Base-by-base conservation (phyloP, 2,113 vertebrate species). In the Heterocephalus glaber region DNA sequence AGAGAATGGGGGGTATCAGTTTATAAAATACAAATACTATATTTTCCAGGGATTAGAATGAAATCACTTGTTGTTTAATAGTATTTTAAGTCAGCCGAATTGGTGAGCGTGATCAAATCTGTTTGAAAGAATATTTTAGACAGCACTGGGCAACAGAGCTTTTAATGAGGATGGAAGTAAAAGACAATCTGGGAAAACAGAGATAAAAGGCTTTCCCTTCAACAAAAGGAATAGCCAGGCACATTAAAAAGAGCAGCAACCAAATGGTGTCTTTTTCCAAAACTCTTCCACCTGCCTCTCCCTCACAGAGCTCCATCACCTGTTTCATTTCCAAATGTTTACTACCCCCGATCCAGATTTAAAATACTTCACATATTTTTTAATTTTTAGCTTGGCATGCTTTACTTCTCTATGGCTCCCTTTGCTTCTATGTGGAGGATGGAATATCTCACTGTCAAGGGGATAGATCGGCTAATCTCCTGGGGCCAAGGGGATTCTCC, bases 51-150 rank as follows among this genome's bases (percentile, higher is more conserved):
- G 80, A 60, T 86, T 84, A 11, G 61, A 90, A 96, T 84, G 6
- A 92, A 95, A 85, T 87, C 4, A 41, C 61, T 82, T 3, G 9
- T 68, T 86, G 20, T 94, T 95, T 93, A 92, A 93, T 33, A 93
- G 90, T 60, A 79, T 87, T 49, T 93, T 4, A 5, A 56, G 58
- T 93, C 66, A 95, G 63, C 83, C 89, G 38, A 86, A 87, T 38
- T 61, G n/a, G 58, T 89, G n/a, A 66, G 26, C 3, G 2, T 61
- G 8, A 92, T 63, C 87, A 82, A 66, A 47, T 93, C 1, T 77
- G 19, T 79, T 92, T 88, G 84, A 83, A 91, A 96, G 58, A n/a
- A 84, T 65, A 19, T 79, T 60, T 0, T 13, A 74, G 72, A 54
- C 24, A 76, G n/a, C 35, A 33, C 66, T 84, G 44, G 13, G 30